phyloP scores from a whole-genome alignment of 2,113 vertebrate species.

The Equus przewalskii region DNA sequence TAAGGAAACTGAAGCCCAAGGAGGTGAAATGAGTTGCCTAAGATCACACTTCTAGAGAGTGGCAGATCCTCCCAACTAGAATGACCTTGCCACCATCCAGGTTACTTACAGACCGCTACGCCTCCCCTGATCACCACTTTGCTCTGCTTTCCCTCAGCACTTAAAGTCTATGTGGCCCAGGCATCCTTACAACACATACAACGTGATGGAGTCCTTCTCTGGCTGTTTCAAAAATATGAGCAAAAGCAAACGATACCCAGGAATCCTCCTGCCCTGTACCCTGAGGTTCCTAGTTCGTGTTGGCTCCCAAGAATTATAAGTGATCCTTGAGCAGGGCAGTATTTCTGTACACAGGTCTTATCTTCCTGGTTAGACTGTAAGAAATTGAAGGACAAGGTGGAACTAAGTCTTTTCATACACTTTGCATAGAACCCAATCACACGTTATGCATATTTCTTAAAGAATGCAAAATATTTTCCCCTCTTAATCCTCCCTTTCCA shows the following conservation, averaged over 20 bases:
- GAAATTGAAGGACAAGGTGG: background rate
- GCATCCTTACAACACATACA: rapidly evolving
- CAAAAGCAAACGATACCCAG: background rate
- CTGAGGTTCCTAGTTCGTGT: background rate
- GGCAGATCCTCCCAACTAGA: background rate
- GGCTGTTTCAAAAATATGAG: background rate
- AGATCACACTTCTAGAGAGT: background rate
- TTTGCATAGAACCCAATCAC: background rate
- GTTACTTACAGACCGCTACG: background rate
- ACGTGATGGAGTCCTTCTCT: background rate
- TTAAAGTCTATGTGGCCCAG: background rate
- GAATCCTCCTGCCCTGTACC: background rate
- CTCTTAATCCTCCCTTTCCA: background rate
- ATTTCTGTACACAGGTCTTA: background rate
- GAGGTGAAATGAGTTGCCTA: background rate
- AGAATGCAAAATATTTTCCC: background rate
- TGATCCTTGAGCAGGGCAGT: rapidly evolving
- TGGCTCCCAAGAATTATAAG: too few relatives aligned
- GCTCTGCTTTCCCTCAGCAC: background rate
- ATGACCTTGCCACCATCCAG: background rate
- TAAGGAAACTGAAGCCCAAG: background rate
- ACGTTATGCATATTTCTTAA: background rate
- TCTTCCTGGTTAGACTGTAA: background rate
- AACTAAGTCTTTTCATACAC: background rate
- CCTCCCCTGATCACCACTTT: too few relatives aligned